Conservation (phyloP, 2,797 vertebrate genomes). For the Dermochelys coriacea region DNA sequence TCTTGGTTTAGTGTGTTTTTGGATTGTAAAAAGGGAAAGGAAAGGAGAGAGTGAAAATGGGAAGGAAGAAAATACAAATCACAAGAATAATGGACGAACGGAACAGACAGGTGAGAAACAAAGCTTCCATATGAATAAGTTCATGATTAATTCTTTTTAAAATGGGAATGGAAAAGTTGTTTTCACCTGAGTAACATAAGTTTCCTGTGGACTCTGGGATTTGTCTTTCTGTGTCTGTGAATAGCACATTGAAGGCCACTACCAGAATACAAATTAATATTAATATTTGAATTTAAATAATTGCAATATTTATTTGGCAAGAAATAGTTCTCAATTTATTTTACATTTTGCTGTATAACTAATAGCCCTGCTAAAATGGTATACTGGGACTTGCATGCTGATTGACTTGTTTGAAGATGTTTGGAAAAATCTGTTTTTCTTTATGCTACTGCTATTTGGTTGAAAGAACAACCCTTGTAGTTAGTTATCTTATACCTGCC, state of each 20-base stretch:
- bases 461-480: background rate
- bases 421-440: background rate
- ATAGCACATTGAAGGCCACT: background rate
- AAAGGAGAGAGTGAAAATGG: slow-evolving; percentile 90
- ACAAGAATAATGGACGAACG: slow-evolving; percentile 99
- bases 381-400: background rate
- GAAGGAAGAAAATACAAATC: slow-evolving; percentile 99
- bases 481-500: background rate
- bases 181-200: background rate
- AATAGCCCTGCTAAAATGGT: background rate
- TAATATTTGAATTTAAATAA: background rate
- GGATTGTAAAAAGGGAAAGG: slow-evolving; percentile 88
- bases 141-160: background rate
- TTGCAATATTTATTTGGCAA: background rate
- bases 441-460: background rate
- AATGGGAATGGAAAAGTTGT: background rate
- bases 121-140: background rate
- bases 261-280: background rate
- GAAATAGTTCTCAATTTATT: background rate
- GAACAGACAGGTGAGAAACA: slow-evolving; percentile 94
- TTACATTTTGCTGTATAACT: background rate
- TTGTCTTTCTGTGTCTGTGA: background rate
- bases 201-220: background rate
- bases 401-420: background rate
- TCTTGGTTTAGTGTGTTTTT: slow-evolving; percentile 88